These are phyloP conservation scores for Hybognathus amarus DNA, from an alignment of 2,797 vertebrate genomes.

Conservation along the genomic window DNA sequence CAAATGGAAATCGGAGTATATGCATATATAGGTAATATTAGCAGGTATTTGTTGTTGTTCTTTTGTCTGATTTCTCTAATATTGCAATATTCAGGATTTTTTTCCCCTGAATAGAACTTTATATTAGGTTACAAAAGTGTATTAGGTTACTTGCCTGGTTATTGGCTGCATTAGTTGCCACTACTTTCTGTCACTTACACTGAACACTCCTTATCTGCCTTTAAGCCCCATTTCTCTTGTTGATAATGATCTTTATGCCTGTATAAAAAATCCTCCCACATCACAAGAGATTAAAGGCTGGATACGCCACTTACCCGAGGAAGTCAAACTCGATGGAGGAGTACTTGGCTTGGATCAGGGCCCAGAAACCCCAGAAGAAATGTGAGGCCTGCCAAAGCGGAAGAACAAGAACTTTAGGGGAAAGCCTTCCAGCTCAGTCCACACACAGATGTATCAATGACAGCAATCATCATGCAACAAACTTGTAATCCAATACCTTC, in stretches of 20 bases:
- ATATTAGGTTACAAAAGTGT: not conserved
- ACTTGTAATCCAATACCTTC: not conserved
- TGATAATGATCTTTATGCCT: constrained; percentile 6
- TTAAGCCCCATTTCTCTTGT: not conserved
- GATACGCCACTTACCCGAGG: constrained; percentile 83
- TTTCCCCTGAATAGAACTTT: not conserved
- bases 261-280: not conserved
- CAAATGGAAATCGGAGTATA: not conserved
- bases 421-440: constrained; percentile 1
- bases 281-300: constrained; percentile 1
- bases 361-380: constrained; percentile 98
- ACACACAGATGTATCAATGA: constrained; percentile 12
- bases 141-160: not conserved
- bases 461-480: not conserved
- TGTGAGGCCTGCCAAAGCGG: constrained; percentile 86
- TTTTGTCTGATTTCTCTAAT: not conserved
- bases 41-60: not conserved
- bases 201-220: not conserved
- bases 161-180: not conserved
- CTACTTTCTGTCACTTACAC: not conserved
- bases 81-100: not conserved
- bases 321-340: constrained; percentile 97
- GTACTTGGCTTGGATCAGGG: constrained; percentile 95
- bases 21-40: not conserved
- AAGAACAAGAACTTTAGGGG: constrained; percentile 36